Evolutionary conservation across 2,113 vertebrate genomes (phyloP), one percentile per base, ranked within the genome.

Genomic region (Haliaeetus leucogaster): DNA sequence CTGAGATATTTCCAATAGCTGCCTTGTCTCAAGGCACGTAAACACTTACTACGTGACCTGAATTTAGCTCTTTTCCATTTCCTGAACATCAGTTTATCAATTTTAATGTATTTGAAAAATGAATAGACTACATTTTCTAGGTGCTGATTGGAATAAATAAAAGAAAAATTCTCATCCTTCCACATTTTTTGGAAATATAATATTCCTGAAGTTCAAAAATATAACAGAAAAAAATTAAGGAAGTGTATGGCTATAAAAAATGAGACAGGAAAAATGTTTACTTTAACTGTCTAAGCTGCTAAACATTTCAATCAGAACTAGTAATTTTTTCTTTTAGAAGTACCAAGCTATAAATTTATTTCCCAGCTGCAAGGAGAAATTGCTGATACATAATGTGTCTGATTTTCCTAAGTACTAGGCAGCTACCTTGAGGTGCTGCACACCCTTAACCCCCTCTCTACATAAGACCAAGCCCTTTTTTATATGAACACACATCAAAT

Each of bases 291-390:
- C 63, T 86, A 67, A 0, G 0, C 56, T 85, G 70, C 56, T 67
- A 89, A 93, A 58, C 52, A 74, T 80, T 96, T 96, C 78, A 89
- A 65, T 72, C 81, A 91, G 77, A 93, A 82, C 56, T 83, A 83
- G 82, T 55, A 53, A 90, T 82, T 94, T 95, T 94, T 86, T 72
- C 68, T 84, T 86, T 93, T 79, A 79, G 80, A 93, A 93, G 96
- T 67, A 93, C 27, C 65, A 93, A 92, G 55, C 68, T 93, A 93
- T 63, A 86, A 84, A 93, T 95, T 93, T 86, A 84, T 91, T 86
- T 91, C 66, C 74, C 89, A 97, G 81, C 78, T 93, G 81, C 89
- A 70, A 85, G 47, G 29, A 93, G 53, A 94, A 97, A 93, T 50
- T 85, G 78, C 70, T 94, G 79, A 95, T 92, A 96, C 26, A 72